Conservation (phyloP, 2,888 invertebrate genomes). For the Drosophila quinaria region DNA sequence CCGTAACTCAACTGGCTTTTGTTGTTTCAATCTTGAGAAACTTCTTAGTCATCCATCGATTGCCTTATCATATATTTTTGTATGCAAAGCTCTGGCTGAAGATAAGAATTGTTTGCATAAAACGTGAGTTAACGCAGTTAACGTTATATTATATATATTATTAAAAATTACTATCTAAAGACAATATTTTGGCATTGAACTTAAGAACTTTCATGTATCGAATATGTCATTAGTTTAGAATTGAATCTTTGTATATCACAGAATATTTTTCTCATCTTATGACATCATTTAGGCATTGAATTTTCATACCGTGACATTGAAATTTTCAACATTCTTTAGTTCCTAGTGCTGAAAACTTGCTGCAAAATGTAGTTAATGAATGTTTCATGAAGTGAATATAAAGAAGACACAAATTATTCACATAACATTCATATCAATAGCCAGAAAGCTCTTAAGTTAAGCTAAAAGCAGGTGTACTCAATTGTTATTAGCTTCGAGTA, state of each 20-base stretch:
- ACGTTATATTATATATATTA: not conserved
- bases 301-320: slow-evolving; percentile 6
- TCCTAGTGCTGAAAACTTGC: slow-evolving; percentile 1
- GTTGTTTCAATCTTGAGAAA: not conserved
- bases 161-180: not conserved
- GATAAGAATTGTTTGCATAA: slow-evolving; percentile 65
- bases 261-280: not conserved
- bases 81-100: slow-evolving; percentile 8
- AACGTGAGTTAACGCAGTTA: slow-evolving; percentile 47
- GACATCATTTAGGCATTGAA: slow-evolving; percentile 1
- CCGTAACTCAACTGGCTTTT: slow-evolving; percentile 2
- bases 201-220: not conserved
- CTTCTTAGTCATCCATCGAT: slow-evolving; percentile 56
- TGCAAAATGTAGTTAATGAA: not conserved
- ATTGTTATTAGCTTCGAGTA: slow-evolving; percentile 28
- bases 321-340: not conserved
- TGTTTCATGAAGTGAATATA: not conserved
- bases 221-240: not conserved
- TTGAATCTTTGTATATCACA: not conserved
- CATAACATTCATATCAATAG: slow-evolving; percentile 19
- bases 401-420: not conserved
- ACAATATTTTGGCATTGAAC: not conserved
- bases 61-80: slow-evolving; percentile 8
- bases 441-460: slow-evolving; percentile 9
- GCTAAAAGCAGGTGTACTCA: slow-evolving; percentile 13